These are phyloP conservation scores for Amphiura filiformis DNA, from an alignment of 35 echinoderm and acorn worm species.

Conservation along the genomic window DNA sequence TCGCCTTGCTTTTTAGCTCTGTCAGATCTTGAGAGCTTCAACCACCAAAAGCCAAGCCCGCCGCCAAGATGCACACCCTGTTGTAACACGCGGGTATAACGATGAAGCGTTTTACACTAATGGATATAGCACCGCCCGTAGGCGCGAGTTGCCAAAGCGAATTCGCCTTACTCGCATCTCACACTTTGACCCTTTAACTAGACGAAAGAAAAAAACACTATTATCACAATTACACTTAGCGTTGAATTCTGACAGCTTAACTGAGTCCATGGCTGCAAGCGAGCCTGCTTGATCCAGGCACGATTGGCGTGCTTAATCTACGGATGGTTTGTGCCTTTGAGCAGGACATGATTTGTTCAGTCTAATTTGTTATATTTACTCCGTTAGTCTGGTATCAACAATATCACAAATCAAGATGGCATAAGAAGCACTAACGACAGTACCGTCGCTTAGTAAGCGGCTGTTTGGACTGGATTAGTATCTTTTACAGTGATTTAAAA, in stretches of 20 bases:
- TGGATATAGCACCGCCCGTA: conserved; percentile 8
- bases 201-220: conserved; percentile 10
- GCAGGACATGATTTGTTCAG: too few species aligned
- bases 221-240: conserved; percentile 7
- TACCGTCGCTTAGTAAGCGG: too few species aligned
- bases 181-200: conserved; percentile 11
- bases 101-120: background rate
- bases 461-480: too few species aligned
- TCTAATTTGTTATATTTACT: too few species aligned
- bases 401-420: too few species aligned
- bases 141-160: background rate
- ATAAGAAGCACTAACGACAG: too few species aligned
- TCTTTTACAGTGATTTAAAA: too few species aligned
- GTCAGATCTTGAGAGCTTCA: background rate
- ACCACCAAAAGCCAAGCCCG: conserved; percentile 12
- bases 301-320: conserved; percentile 10
- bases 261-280: background rate
- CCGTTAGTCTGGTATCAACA: too few species aligned
- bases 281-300: background rate
- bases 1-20: background rate
- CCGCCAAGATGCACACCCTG: conserved; percentile 2
- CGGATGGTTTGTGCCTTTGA: background rate
- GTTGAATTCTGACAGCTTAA: conserved; percentile 10
- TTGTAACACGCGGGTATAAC: conserved; percentile 2
- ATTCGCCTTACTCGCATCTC: background rate